Base-by-base conservation (phyloP, 2,888 invertebrate genomes). In the Trilocha varians region DNA sequence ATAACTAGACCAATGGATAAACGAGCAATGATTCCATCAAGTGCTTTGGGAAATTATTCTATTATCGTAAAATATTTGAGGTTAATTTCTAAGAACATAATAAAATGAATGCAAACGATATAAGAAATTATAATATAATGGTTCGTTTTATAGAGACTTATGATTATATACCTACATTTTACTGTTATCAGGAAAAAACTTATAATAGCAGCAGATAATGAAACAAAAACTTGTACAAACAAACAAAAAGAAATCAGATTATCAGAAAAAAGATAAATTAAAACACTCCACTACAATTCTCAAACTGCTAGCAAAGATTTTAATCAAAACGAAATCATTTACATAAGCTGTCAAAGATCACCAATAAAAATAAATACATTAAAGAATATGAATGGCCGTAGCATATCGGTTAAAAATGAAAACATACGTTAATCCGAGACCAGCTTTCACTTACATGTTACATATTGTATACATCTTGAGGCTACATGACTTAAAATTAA, bases 1-100 rank as follows among this genome's bases (percentile, higher is more conserved):
- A 53, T 42, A 59, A 58, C 53, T 57, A 48, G 49, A 57, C 50
- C 51, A 42, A 39, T 32, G 34, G 32, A 16, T 14, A 39, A 34
- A 42, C 38, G 32, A 13, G 34, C 34, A 15, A 40, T 40, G 25
- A 25, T 25, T 11, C 11, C 2, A 25, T 25, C 6, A 2, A 6
- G 6, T 25, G 25, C 25, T 1, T 9, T 25, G 6, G 2, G 3
- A 25, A 25, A 2, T 25, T 11, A 25, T 25, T 25, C 25, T 11
- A 9, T 25, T 25, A 9, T n/a, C n/a, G n/a, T 25, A 25, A 25
- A 18, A 18, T 3, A 34, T 13, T n/a, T n/a, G n/a, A n/a, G n/a
- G n/a, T n/a, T n/a, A n/a, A n/a, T n/a, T n/a, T n/a, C n/a, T n/a
- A n/a, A n/a, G n/a, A n/a, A n/a, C n/a, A n/a, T n/a, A n/a, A n/a